phyloP scores from a whole-genome alignment of 1,140 invertebrate genomes.

The Eueides isabella region DNA sequence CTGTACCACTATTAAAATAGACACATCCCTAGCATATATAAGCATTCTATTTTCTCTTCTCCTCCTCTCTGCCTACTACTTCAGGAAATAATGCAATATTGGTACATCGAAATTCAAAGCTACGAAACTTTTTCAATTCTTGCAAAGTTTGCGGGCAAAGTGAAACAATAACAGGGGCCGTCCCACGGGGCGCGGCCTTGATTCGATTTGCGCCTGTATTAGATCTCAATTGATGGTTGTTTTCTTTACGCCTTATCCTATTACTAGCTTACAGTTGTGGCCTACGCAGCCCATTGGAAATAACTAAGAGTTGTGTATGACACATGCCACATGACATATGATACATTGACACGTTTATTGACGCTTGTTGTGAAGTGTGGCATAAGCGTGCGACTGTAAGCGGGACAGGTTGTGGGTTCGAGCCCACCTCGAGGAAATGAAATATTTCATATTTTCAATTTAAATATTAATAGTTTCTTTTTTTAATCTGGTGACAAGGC shows the following conservation, averaged over 20 bases:
- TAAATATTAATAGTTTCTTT: no score
- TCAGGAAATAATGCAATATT: background rate
- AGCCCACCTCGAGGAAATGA: no score
- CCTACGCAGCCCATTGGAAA: no score
- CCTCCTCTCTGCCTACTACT: background rate
- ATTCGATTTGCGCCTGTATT: constrained; percentile 62
- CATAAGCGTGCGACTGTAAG: no score
- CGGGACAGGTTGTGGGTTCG: no score
- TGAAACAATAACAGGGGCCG: constrained; percentile 68
- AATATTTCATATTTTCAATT: no score
- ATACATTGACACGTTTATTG: background rate
- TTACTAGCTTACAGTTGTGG: background rate
- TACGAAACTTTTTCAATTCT: constrained; percentile 58
- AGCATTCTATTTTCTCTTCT: background rate
- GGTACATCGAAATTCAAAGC: background rate
- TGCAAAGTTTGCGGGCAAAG: constrained; percentile 47
- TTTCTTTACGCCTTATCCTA: constrained; percentile 49
- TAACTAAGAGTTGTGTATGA: no score
- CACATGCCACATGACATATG: no score
- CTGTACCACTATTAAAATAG: no score
- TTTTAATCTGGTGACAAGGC: no score
- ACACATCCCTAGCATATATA: no score
- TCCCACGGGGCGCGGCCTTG: constrained; percentile 42
- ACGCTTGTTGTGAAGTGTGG: no score
- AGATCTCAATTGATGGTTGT: constrained; percentile 58